Evolutionary conservation across 2,888 invertebrate species (phyloP), one percentile per base, ranked within the genome.

Genomic region (Phrixothrix hirtus): DNA sequence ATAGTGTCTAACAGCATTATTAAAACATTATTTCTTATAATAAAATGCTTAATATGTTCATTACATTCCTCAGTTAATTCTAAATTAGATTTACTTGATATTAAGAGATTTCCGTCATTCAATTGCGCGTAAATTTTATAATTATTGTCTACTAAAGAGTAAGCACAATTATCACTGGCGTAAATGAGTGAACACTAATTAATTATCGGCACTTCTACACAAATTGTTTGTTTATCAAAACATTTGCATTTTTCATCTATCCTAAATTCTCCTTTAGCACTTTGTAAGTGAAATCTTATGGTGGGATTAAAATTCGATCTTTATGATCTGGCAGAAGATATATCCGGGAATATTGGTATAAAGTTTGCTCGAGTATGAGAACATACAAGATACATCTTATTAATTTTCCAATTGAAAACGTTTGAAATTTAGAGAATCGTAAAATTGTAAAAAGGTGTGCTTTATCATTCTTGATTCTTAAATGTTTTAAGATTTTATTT

Each of bases 311-410:
- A 0, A 55, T 31, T 21, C 31, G 29, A n/a, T 41, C 36, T 35
- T 34, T 11, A 7, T 13, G 10, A 27, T 50, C 36, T 11, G 55
- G 51, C 9, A 44, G 47, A 11, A 55, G 58, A 16, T 55, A 55
- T 36, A 55, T 51, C 43, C 29, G 37, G 25, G 36, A 27, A 15
- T 55, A 50, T 25, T 29, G 25, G 13, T 31, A 45, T 7, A 31
- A 9, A 6, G 32, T 10, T 12, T 34, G 31, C 11, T 58, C 12
- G 0, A 58, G 48, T 34, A 58, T 55, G n/a, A 55, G 51, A 1
- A 50, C 25, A 9, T 37, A 50, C 12, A 44, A 39, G 29, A 49
- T 43, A 43, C 49, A 43, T 43, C 37, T 43, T 17, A 49, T 43
- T 16, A 9, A 16, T 12, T 37, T 32, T 2, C 30, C 11, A 12